phyloP scores from a whole-genome alignment of 35 echinoderm and acorn worm genomes.

The Hemicentrotus pulcherrimus region DNA sequence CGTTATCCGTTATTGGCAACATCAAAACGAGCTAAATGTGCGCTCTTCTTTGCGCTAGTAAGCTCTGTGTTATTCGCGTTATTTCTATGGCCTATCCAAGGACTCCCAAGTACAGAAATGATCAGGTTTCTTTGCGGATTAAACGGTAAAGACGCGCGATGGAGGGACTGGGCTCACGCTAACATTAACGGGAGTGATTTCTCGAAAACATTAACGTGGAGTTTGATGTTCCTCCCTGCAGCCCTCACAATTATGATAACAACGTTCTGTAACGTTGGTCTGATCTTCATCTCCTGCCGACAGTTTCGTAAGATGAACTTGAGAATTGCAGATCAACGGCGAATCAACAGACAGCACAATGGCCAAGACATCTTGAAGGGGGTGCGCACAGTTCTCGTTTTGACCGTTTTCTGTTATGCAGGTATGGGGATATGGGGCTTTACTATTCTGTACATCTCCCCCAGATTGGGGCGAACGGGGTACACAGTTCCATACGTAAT shows the following conservation, averaged over 20 bases:
- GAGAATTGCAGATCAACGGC: not conserved
- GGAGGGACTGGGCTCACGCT: not conserved
- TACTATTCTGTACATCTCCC: not conserved
- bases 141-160: not conserved
- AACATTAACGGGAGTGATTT: not conserved
- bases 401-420: not conserved
- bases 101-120: not conserved
- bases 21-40: not conserved
- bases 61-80: not conserved
- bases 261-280: not conserved
- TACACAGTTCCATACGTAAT: not conserved
- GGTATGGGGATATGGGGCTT: not conserved
- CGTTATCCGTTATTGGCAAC: not conserved
- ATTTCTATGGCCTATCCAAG: not conserved
- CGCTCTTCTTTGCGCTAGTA: not conserved
- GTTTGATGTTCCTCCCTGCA: not conserved
- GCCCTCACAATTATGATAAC: not conserved
- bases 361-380: not conserved
- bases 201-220: not conserved
- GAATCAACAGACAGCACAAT: not conserved
- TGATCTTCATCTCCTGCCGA: not conserved
- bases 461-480: not conserved
- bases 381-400: not conserved
- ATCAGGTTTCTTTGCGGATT: not conserved
- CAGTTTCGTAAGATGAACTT: not conserved